These are phyloP conservation scores for Sinotaia quadrata DNA, from an alignment of 2,888 invertebrate genomes.

Conservation along the genomic window DNA sequence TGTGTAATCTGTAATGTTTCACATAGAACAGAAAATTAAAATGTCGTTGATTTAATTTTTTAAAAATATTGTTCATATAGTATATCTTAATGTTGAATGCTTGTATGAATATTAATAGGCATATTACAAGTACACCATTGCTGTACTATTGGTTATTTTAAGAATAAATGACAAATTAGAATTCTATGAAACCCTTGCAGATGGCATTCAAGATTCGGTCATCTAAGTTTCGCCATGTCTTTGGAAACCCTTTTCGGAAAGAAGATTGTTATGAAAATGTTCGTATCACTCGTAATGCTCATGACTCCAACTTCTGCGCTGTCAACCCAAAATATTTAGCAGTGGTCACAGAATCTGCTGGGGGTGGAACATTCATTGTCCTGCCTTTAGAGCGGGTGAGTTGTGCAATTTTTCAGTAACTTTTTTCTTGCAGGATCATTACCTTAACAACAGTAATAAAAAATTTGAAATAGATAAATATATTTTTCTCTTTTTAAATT, in stretches of 20 bases:
- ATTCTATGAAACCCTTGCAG: too few relatives aligned
- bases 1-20: too few relatives aligned
- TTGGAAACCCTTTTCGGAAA: slow-evolving; percentile 90
- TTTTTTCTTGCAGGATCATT: not conserved
- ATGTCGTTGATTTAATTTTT: too few relatives aligned
- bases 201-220: slow-evolving; percentile 79
- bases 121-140: too few relatives aligned
- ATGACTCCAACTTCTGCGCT: slow-evolving; percentile 98
- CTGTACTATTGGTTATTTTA: too few relatives aligned
- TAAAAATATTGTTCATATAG: too few relatives aligned
- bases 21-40: too few relatives aligned
- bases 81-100: too few relatives aligned
- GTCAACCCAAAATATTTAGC: slow-evolving; percentile 98
- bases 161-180: too few relatives aligned
- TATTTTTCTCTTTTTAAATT: not conserved
- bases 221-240: slow-evolving; percentile 98
- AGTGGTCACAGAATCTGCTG: slow-evolving; percentile 94
- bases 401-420: not conserved
- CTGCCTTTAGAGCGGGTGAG: slow-evolving; percentile 89
- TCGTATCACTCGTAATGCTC: slow-evolving; percentile 92
- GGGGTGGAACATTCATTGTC: slow-evolving; percentile 91
- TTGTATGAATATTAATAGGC: too few relatives aligned
- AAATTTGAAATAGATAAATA: slow-evolving; percentile 1
- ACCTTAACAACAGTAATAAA: not conserved
- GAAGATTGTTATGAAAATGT: slow-evolving; percentile 99